Base-by-base conservation (phyloP, 2,797 vertebrate species). In the Phyllotis vaccarum region DNA sequence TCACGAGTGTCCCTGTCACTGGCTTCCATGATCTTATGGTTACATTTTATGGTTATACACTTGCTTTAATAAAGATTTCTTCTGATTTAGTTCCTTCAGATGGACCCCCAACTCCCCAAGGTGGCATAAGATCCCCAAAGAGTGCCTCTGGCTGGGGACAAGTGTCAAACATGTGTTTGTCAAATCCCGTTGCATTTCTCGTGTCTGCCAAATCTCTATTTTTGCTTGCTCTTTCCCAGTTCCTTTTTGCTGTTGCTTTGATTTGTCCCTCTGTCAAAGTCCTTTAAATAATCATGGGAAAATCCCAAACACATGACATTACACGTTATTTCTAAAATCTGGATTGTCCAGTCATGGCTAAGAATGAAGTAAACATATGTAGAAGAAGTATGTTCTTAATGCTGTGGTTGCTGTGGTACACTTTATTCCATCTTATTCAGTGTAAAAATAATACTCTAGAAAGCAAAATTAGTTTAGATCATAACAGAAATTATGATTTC, bases 401-500 rank as follows among this genome's bases (percentile, higher is more conserved):
- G 34, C 87, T 81, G 66, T 17, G n/a, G n/a, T n/a, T n/a, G n/a
- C n/a, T n/a, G n/a, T n/a, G 76, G 81, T 62, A 19, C 46, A 68
- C 62, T 90, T 94, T 82, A 79, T 78, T 74, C 91, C 13, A 79
- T 43, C 11, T 90, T 78, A 68, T 78, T 79, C 34, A 9, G 34
- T 52, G 21, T 68, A 56, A 93, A 95, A 86, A 92, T 49, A 43
- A 49, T 49, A 58, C 24, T 24, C 3, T 46, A 88, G 64, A 75
- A 62, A 80, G 40, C 52, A 34, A 91, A 92, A 81, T 68, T 46
- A 60, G 16, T 78, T 93, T 94, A 94, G 76, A 72, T 64, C 93
- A 87, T 85, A 96, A 95, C 79, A 86, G 74, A 74, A 93, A 96
- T 89, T 85, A 78, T 54, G 60, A 81, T 80, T 89, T 95, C 78